phyloP scores from a whole-genome alignment of 2,888 invertebrate genomes.

The Drosophila aldrichi region DNA sequence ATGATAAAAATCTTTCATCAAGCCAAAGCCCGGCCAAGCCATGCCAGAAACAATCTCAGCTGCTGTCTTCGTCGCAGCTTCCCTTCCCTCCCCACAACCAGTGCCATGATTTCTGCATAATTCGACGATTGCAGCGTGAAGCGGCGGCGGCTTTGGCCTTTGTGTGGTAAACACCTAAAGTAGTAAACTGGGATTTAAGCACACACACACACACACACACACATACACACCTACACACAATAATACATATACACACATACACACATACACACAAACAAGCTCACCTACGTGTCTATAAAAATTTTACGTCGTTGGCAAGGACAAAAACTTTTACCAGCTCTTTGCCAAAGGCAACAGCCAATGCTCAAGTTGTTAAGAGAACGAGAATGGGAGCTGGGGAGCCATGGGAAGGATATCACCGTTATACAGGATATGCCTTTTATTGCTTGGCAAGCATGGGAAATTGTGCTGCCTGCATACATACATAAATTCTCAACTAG shows the following conservation, averaged over 20 bases:
- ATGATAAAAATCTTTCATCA: constrained; percentile 81
- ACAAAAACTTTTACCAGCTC: constrained; percentile 70
- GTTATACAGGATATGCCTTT: constrained; percentile 78
- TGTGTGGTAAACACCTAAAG: constrained; percentile 82
- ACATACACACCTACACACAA: constrained; percentile 23
- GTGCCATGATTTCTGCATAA: constrained; percentile 59
- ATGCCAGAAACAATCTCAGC: constrained; percentile 74
- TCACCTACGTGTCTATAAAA: constrained; percentile 80
- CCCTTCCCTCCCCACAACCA: not conserved
- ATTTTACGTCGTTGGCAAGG: constrained; percentile 75
- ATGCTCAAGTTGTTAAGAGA: constrained; percentile 23
- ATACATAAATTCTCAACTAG: constrained; percentile 74
- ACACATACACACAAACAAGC: constrained; percentile 29
- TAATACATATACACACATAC: constrained; percentile 13
- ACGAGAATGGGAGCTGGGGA: not conserved
- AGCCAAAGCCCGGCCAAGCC: constrained; percentile 54
- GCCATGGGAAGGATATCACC: constrained; percentile 29
- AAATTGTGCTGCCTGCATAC: constrained; percentile 79
- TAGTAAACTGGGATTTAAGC: constrained; percentile 82
- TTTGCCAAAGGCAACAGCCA: constrained; percentile 53
- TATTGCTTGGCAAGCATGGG: constrained; percentile 73
- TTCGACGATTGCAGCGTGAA: constrained; percentile 75
- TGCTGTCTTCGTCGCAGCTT: constrained; percentile 28
- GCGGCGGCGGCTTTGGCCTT: constrained; percentile 62
- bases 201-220: constrained; percentile 39